Percentiles rank a stretch among this genome's conserved stretches.
Evolutionary conservation across 1,140 invertebrate species (phyloP).

Genomic region (Procambarus clarkii): DNA sequence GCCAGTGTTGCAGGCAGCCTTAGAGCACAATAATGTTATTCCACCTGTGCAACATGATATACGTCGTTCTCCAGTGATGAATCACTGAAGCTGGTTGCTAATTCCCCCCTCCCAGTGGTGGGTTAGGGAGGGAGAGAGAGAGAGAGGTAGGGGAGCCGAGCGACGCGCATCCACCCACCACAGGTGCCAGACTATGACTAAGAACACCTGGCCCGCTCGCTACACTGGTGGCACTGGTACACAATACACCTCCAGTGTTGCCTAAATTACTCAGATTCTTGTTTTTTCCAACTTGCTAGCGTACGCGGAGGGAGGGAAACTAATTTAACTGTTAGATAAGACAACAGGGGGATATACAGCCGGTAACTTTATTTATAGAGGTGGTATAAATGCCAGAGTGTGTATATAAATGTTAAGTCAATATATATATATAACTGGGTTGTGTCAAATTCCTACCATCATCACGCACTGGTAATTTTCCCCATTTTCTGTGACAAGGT

Average conservation of each 20-base stretch:
- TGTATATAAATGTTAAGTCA: too few relatives aligned
- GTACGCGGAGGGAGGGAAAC: too few relatives aligned
- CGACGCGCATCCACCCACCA: background rate
- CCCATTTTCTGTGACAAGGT: constrained; percentile 34
- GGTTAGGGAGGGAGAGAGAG: background rate
- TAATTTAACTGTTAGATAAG: too few relatives aligned
- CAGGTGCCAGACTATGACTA: constrained; percentile 38
- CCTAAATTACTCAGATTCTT: background rate
- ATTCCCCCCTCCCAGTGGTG: background rate
- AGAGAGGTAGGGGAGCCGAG: background rate
- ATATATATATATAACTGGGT: too few relatives aligned
- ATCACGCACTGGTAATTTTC: background rate
- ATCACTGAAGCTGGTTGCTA: constrained; percentile 1
- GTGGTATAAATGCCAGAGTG: too few relatives aligned
- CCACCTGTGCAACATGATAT: too few relatives aligned
- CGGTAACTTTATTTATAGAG: too few relatives aligned
- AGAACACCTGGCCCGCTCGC: constrained; percentile 15
- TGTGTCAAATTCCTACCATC: background rate
- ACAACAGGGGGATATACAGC: too few relatives aligned
- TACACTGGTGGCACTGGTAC: constrained; percentile 15
- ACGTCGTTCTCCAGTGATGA: background rate
- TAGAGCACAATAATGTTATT: too few relatives aligned
- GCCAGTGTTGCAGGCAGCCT: too few relatives aligned
- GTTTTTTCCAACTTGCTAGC: too few relatives aligned
- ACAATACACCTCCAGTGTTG: constrained; percentile 7